phyloP scores from a whole-genome alignment of 2,797 vertebrate genomes.

The Otolemur crassicaudatus region DNA sequence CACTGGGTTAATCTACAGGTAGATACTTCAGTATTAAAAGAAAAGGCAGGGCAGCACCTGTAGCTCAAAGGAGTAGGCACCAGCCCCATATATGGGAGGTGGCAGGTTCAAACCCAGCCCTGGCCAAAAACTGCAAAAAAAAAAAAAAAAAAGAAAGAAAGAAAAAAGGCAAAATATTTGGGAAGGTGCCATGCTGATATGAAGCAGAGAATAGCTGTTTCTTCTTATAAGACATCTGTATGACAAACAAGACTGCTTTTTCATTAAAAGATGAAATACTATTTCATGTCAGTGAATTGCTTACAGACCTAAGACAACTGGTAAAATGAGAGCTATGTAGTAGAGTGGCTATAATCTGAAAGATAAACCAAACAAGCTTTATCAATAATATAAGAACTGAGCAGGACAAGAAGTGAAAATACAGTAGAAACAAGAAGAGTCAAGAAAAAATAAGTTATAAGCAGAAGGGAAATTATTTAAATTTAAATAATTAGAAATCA shows the following conservation, averaged over 20 bases:
- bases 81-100: too few species aligned
- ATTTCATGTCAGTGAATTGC: slow-evolving; percentile 40
- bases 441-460: neutral
- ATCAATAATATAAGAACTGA: slow-evolving; percentile 40
- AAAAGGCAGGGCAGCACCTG: neutral
- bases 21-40: neutral
- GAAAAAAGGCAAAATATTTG: slow-evolving; percentile 5
- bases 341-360: neutral
- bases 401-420: neutral
- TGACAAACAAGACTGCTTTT: slow-evolving; percentile 15
- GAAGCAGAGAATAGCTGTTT: slow-evolving; percentile 36
- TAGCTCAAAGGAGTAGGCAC: too few species aligned
- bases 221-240: slow-evolving; percentile 29
- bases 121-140: neutral
- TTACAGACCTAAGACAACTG: slow-evolving; percentile 56
- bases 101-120: too few species aligned
- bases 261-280: slow-evolving; percentile 27
- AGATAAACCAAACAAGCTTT: slow-evolving; percentile 1
- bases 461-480: slow-evolving; percentile 21
- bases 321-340: neutral
- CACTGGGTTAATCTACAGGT: neutral
- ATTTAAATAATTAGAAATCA: slow-evolving; percentile 37
- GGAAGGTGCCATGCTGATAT: slow-evolving; percentile 8
- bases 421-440: neutral
- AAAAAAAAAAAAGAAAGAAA: slow-evolving; percentile 18